Evolutionary conservation across 2,888 invertebrate genomes (phyloP), one percentile per base, ranked within the genome.

Genomic region (Tetanocera ferruginea): DNA sequence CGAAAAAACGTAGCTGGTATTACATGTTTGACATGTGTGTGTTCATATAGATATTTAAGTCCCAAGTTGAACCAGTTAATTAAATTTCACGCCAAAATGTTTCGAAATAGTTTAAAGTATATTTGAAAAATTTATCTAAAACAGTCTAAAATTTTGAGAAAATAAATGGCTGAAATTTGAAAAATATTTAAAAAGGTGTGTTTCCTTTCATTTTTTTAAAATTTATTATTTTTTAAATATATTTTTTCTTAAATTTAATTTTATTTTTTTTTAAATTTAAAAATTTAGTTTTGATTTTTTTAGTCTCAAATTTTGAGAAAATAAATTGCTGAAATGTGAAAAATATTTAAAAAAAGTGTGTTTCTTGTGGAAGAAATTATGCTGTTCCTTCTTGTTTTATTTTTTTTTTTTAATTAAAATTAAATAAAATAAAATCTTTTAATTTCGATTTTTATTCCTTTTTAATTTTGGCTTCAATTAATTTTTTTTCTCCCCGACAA

Each of bases 1-100:
- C 37, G 37, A 78, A 9, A 75, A 67, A 49, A 70, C 52, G 23
- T 77, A 70, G 62, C 25, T 43, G 17, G 14, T 28, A 64, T 31
- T 5, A 23, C 28, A 31, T n/a, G 6, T 2, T 60, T 3, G n/a
- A n/a, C 2, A 23, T 14, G 9, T 55, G 23, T 55, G 23, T 11
- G 8, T 23, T 60, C 19, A 11, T 23, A 23, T n/a, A n/a, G n/a
- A n/a, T 9, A 60, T 23, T 23, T 23, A 60, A 60, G 25, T 9
- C 23, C 25, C 11, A 23, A 23, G 28, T 23, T 5, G 55, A 55
- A 5, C 8, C 4, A 23, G 5, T n/a, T 6, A 19, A 55, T 8
- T 37, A 8, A 37, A 37, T 6, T 37, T 1, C 37, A 37, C 1
- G 1, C 0, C 11, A 11, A 43, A 43, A 11, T 2, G 1, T 2